Base-by-base conservation (phyloP, 2,113 vertebrate species). In the Microcebus tavaratra region DNA sequence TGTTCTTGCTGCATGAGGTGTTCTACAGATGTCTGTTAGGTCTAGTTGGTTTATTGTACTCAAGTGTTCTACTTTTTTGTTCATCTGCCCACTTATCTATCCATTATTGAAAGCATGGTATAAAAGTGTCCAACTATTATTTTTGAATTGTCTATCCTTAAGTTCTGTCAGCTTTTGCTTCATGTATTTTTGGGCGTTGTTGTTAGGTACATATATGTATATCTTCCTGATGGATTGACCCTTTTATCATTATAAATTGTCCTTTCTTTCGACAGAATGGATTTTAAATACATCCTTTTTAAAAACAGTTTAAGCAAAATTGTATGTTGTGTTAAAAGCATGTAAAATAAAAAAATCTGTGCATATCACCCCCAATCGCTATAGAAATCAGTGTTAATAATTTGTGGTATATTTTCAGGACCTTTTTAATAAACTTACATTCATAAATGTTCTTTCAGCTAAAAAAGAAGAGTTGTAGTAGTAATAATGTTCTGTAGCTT, bases 291-390 rank as follows among this genome's bases (percentile, higher is more conserved):
- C 5, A 53, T 83, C 6, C 25, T 89, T 92, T 31, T 61, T 96
- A 13, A 59, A 83, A 91, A 76, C 53, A 92, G 5, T 92, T 90
- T 84, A 87, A 96, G 57, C 29, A 95, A 93, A 90, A 53, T 68
- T 87, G 59, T 31, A 5, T 88, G 20, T 92, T 72, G 8, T 82
- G 78, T 86, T 92, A 67, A 67, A 92, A 78, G 39, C 94, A 67
- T 79, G 3, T 83, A 73, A 96, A 96, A 83, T 89, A 21, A 70
- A 93, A 96, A 96, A 91, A 76, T 88, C 42, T 75, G 45, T 93
- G 25, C 21, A 59, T 70, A 90, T 87, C 3, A 85, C 8, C 31
- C 12, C 13, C 25, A 83, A 6, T 12, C n/a, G 57, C 39, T 90
- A 5, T 94, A 89, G 59, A 96, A 96, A 83, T 94, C 18, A 72